Evolutionary conservation across 2,113 vertebrate species (phyloP).

Genomic region (Xiphophorus hellerii): DNA sequence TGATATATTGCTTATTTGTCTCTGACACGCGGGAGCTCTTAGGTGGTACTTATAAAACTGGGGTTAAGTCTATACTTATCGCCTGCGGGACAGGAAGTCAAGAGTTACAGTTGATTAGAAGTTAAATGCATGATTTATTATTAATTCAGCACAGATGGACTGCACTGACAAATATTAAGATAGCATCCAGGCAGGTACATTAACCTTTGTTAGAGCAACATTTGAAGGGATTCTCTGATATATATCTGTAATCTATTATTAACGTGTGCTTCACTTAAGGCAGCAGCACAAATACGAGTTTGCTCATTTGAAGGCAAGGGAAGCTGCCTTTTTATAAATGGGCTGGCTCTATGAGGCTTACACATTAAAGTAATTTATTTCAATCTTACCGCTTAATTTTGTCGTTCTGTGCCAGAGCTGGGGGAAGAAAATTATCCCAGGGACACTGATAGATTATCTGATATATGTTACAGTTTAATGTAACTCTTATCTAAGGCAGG

Average conservation of each 20-base stretch:
- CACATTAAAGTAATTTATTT: slow-evolving; percentile 74
- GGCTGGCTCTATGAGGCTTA: slow-evolving; percentile 36
- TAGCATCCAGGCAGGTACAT: slow-evolving; percentile 15
- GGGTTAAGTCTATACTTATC: slow-evolving; percentile 7
- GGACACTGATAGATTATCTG: slow-evolving; percentile 56
- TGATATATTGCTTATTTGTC: slow-evolving; percentile 45
- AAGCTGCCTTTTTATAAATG: slow-evolving; percentile 50
- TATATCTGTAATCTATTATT: slow-evolving; percentile 55
- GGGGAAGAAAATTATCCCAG: slow-evolving; percentile 29
- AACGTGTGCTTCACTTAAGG: slow-evolving; percentile 39
- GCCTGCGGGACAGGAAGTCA: neutral
- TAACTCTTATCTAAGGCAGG: slow-evolving; percentile 40
- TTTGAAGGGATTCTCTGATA: slow-evolving; percentile 35
- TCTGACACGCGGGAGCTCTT: slow-evolving; percentile 15
- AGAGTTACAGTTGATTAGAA: slow-evolving; percentile 7
- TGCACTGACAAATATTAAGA: slow-evolving; percentile 8
- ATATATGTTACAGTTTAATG: slow-evolving; percentile 52
- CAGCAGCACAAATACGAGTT: slow-evolving; percentile 47
- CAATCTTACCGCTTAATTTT: slow-evolving; percentile 64
- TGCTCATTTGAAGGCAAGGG: slow-evolving; percentile 19
- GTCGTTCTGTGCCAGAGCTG: slow-evolving; percentile 48
- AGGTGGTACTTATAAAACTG: slow-evolving; percentile 21
- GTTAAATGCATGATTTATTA: slow-evolving; percentile 18
- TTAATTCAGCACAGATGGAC: slow-evolving; percentile 33
- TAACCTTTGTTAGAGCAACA: slow-evolving; percentile 26